Base-by-base conservation (phyloP, 2,113 vertebrate species). In the Oreochromis tanganicae region DNA sequence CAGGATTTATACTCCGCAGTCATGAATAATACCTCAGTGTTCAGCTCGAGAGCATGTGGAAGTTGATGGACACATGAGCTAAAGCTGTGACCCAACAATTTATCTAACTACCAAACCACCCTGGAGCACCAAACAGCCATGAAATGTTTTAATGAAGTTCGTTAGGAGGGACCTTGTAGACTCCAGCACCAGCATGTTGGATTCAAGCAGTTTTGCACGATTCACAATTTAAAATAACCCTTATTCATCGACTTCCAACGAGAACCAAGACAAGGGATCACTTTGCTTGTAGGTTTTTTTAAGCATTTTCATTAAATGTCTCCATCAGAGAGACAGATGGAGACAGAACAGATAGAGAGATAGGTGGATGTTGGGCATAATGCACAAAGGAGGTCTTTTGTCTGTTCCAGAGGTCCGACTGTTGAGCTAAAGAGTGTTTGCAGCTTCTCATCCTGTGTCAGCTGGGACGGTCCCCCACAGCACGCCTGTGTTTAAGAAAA, bases 11-110 rank as follows among this genome's bases (percentile, higher is more conserved):
- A 5, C 59, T 46, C 57, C 29, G 3, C 10, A 1, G 54, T 80
- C 34, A 19, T 17, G 29, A 73, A 87, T 87, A 91, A 83, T 34
- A 87, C 50, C 59, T 80, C 59, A 61, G 87, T 85, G 90, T 92
- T 80, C 2, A 9, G 29, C 7, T 83, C 48, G 9, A n/a, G 41
- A 4, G 82, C 86, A 86, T 55, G 81, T 68, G 81, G 84, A 4
- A 5, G 41, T 46, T 88, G 84, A 91, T 59, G 41, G 87, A 88
- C 73, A 89, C 81, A 14, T 73, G 29, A 32, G 52, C 81, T 36
- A 71, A 50, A 32, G 38, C 81, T 80, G 54, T 88, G 52, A 91
- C 36, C 19, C 5, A 59, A 78, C 85, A 84, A 59, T 75, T 80
- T 24, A 27, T 81, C 59, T 8, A 61, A 55, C 52, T 57, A 50